Base-by-base conservation (phyloP, 2,888 invertebrate genomes). In the Pandemis corylana region DNA sequence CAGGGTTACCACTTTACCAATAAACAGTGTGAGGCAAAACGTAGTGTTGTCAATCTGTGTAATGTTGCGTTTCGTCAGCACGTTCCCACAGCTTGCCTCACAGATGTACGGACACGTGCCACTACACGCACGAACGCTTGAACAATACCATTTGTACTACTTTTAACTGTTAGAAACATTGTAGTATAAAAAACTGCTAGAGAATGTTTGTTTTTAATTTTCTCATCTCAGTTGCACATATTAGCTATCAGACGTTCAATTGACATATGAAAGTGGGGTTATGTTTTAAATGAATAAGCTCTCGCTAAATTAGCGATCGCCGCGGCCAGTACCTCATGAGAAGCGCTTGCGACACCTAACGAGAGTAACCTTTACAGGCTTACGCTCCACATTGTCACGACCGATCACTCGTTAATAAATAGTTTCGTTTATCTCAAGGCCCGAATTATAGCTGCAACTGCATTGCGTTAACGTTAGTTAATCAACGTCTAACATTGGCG, bases 351-450 rank as follows among this genome's bases (percentile, higher is more conserved):
- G 90, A 89, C 90, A 93, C 82, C 83, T 93, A 93, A 94, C 91
- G 89, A 93, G 93, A 86, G 89, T 93, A 93, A 94, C 94, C 94
- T 94, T 94, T 94, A 89, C 81, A 84, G 84, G 87, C 84, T 72
- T 73, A 71, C 89, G 90, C 88, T 90, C 90, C 84, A 90, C 88
- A 93, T 92, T 93, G 93, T 93, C 91, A 92, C 90, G 93, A 90
- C 84, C 82, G 87, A 92, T 91, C 90, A 86, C 83, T 83, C 85
- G 84, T 84, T 90, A 88, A 89, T 89, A 89, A 91, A 93, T 90
- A 84, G 86, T 87, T 86, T 84, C 85, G 85, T 87, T 90, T 91
- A 88, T 90, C 90, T 88, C 80, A 80, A 80, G 82, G 81, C 80
- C 82, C 82, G 80, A 84, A 84, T 84, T 84, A 86, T 83, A 83